Evolutionary conservation across 2,113 vertebrate genomes (phyloP).

Genomic region (Bettongia penicillata): DNA sequence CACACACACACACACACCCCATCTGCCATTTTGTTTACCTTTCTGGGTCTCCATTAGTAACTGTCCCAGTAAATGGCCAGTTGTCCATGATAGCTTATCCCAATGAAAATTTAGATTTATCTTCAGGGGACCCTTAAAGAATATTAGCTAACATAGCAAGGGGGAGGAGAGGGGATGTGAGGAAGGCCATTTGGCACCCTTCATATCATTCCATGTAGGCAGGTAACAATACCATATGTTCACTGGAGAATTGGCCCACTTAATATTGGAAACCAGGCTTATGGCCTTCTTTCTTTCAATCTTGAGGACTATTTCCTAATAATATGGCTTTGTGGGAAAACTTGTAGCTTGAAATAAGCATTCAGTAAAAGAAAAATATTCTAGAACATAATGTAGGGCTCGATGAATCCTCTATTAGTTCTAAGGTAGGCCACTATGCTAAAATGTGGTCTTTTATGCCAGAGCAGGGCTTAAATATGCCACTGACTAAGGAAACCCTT

Average conservation of each 20-base stretch:
- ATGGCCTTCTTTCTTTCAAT: background rate
- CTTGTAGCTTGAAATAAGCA: background rate
- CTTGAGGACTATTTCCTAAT: background rate
- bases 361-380: background rate
- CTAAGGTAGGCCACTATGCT: background rate
- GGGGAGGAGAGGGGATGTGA: background rate
- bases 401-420: background rate
- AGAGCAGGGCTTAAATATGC: background rate
- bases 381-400: background rate
- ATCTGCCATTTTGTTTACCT: background rate
- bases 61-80: background rate
- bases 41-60: background rate
- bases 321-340: conserved; percentile 1
- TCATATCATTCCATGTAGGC: background rate
- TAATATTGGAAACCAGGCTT: background rate
- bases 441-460: background rate
- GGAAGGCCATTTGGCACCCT: background rate
- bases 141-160: background rate
- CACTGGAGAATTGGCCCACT: background rate
- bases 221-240: background rate
- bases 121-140: background rate
- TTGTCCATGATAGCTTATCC: background rate
- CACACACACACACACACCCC: too few species aligned
- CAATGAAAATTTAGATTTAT: background rate
- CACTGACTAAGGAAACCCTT: background rate